These are phyloP conservation scores for Florisuga fusca DNA, from an alignment of 2,797 vertebrate species.

Conservation along the genomic window DNA sequence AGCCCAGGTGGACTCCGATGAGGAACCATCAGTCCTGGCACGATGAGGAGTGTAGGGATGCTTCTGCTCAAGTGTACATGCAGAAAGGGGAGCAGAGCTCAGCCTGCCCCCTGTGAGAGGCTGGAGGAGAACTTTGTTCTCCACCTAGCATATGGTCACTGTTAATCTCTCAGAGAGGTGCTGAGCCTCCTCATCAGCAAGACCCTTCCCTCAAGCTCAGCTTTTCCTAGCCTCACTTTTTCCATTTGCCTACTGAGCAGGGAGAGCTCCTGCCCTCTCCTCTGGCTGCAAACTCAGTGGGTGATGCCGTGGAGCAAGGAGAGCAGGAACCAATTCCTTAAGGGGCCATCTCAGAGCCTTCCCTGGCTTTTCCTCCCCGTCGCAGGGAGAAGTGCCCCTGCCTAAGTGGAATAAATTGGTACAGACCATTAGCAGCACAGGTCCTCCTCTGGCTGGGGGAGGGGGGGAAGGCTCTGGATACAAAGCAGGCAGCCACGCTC, in stretches of 20 bases:
- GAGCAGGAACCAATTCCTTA: conserved; percentile 48
- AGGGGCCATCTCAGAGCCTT: conserved; percentile 36
- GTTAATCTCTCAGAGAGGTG: background rate
- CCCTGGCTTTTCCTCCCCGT: background rate
- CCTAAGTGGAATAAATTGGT: conserved; percentile 87
- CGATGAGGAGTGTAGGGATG: background rate
- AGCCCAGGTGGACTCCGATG: background rate
- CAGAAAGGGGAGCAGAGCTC: background rate
- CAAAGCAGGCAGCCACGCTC: conserved; percentile 84
- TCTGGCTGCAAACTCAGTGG: background rate
- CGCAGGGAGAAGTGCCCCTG: conserved; percentile 79
- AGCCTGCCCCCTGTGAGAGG: background rate
- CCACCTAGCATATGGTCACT: background rate
- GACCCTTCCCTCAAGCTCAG: background rate
- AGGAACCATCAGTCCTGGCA: background rate
- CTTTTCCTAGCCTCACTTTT: background rate
- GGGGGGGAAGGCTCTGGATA: conserved; percentile 79
- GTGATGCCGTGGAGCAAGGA: background rate
- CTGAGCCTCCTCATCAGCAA: background rate
- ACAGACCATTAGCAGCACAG: conserved; percentile 85
- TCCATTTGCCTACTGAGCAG: conserved; percentile 47
- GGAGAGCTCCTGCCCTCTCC: background rate
- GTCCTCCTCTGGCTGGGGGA: conserved; percentile 62
- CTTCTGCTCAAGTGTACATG: accelerated
- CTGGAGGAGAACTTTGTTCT: background rate